Percentiles rank a stretch among this genome's conserved stretches.
phyloP scores from a whole-genome alignment of 2,888 invertebrate species.

The Leptinotarsa haldemani region DNA sequence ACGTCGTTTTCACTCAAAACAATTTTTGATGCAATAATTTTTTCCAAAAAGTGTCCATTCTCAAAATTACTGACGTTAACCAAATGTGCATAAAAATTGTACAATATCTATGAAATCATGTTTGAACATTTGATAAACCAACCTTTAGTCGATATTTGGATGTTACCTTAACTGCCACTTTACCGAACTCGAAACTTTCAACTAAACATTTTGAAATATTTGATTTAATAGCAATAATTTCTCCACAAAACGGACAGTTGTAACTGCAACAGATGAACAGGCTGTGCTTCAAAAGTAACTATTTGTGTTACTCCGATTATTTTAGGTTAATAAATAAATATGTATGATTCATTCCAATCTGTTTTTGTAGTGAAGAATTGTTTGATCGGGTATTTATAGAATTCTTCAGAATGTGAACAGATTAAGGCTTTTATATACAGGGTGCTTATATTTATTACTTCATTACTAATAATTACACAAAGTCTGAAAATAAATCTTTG shows the following conservation, averaged over 20 bases:
- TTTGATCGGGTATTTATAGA: constrained; percentile 27
- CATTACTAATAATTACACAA: background rate
- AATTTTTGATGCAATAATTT: too few relatives aligned
- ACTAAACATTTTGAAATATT: constrained; percentile 25
- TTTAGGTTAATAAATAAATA: constrained; percentile 46
- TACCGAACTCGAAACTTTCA: constrained; percentile 18
- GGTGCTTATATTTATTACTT: constrained; percentile 11
- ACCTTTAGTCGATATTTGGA: constrained; percentile 21
- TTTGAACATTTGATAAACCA: too few relatives aligned
- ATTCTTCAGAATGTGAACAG: constrained; percentile 54
- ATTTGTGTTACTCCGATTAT: constrained; percentile 54
- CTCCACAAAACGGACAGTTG: constrained; percentile 43
- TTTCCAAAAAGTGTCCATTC: too few relatives aligned
- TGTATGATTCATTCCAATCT: constrained; percentile 59
- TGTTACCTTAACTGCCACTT: constrained; percentile 30
- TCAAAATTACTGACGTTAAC: too few relatives aligned
- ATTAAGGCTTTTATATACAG: constrained; percentile 41
- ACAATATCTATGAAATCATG: too few relatives aligned
- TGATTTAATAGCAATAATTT: constrained; percentile 35
- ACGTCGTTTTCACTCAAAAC: too few relatives aligned
- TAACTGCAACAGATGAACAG: constrained; percentile 55
- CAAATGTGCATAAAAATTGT: too few relatives aligned
- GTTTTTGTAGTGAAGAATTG: constrained; percentile 50
- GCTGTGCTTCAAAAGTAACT: constrained; percentile 60
- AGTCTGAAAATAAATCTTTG: constrained; percentile 10